Conservation (phyloP, 2,888 invertebrate genomes). For the Cheilosia soror region DNA sequence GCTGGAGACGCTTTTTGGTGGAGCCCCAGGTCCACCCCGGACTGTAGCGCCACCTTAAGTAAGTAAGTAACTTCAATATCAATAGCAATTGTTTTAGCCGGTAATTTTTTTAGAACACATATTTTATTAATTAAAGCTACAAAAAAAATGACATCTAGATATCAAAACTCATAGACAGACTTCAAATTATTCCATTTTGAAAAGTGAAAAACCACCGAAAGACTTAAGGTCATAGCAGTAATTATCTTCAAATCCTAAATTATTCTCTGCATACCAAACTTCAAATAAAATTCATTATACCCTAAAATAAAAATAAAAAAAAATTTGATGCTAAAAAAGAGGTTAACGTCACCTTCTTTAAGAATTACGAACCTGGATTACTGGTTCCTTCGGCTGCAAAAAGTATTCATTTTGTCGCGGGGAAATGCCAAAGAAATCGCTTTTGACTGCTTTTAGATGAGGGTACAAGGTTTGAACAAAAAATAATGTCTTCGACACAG, state of each 20-base stretch:
- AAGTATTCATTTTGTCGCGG: conserved; percentile 8
- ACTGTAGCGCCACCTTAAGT: no score
- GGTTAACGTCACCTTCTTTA: conserved; percentile 31
- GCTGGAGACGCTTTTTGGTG: no score
- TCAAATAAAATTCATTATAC: background rate
- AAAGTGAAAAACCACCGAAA: no score
- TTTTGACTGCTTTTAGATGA: conserved; percentile 53
- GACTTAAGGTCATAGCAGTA: background rate
- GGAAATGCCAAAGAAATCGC: conserved; percentile 70
- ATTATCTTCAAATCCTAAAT: background rate
- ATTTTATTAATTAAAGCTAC: no score
- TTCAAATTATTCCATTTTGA: no score
- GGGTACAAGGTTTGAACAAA: conserved; percentile 56
- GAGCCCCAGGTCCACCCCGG: no score
- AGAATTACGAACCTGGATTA: conserved; percentile 40
- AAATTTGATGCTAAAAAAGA: conserved; percentile 23
- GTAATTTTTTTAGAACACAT: no score
- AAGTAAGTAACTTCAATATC: no score
- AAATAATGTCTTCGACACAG: conserved; percentile 37
- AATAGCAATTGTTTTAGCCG: no score
- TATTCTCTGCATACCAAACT: background rate
- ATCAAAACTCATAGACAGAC: no score
- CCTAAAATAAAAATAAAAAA: background rate
- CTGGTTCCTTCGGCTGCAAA: conserved; percentile 52
- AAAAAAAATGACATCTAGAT: no score